phyloP scores from a whole-genome alignment of 2,888 invertebrate genomes.

The Euphydryas editha region DNA sequence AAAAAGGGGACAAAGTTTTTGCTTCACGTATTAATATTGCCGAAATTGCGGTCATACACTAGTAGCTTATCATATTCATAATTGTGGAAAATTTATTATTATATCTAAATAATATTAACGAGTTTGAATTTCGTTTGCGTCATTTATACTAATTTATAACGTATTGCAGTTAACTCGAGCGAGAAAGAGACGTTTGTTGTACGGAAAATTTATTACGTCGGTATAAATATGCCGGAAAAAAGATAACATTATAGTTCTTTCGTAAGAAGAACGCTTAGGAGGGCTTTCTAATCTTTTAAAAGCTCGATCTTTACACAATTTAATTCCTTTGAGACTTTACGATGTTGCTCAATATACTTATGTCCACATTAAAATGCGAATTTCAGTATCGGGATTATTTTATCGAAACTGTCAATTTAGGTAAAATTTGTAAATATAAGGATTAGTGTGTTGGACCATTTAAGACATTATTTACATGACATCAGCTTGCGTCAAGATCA shows the following conservation, averaged over 20 bases:
- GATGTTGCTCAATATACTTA: background rate
- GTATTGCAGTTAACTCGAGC: background rate
- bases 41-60: background rate
- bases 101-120: background rate
- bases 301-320: background rate
- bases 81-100: slow-evolving; percentile 3
- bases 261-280: background rate
- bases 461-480: slow-evolving; percentile 2
- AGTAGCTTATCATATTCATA: background rate
- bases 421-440: slow-evolving; percentile 1
- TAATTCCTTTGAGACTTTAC: background rate
- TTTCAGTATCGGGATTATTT: slow-evolving; percentile 4
- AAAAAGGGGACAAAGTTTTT: background rate
- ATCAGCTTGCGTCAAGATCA: slow-evolving; percentile 1
- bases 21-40: background rate
- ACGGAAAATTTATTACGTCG: background rate
- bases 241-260: background rate
- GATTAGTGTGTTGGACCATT: slow-evolving; percentile 1
- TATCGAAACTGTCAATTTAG: background rate
- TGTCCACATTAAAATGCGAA: background rate
- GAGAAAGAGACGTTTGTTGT: background rate
- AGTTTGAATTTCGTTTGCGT: background rate
- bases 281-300: background rate
- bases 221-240: slow-evolving; percentile 6
- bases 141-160: slow-evolving; percentile 6